Evolutionary conservation across 2,113 vertebrate genomes (phyloP), one percentile per base, ranked within the genome.

Genomic region (Corythaixoides concolor): DNA sequence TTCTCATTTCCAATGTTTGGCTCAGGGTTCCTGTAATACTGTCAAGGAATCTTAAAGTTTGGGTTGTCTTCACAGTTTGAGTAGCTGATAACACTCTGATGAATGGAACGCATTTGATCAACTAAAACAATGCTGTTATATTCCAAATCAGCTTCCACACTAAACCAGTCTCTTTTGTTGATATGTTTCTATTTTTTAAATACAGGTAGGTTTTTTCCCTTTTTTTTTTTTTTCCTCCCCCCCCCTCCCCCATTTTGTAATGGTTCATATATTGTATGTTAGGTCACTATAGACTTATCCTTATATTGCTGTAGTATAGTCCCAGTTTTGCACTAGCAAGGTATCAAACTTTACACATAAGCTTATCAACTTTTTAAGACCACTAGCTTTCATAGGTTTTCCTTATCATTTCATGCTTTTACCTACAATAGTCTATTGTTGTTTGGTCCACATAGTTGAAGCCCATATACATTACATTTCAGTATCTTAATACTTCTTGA

Each of bases 51-150:
- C 91, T 90, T 87, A 92, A 95, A 94, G 90, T 78, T 84, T 84
- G 90, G 91, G 67, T 97, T 82, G 22, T 97, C 97, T 98, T 98
- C 98, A 98, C 98, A 98, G 98, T 98, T 97, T 97, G 95, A 96
- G 96, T 80, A 95, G 96, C 95, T 49, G 80, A 53, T 79, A 35
- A 91, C 62, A 39, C 88, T 86, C 92, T 84, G 45, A 84, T 43
- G 45, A 88, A 94, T 76, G 86, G 95, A 97, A 96, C 30, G 19
- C 35, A 12, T 90, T 70, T 35, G 64, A 88, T 72, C 70, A 92
- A 83, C 49, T 33, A 45, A 70, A 91, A 86, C 85, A 72, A 47
- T 33, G 75, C 73, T 20, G 26, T 47, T 66, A 73, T 84, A 82
- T 21, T 91, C 75, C 83, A 72, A 85, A 66, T 56, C 74, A 88